A percentile compares a stretch with the other conserved stretches of the same genome.
Evolutionary conservation across 2,113 vertebrate genomes (phyloP).

Genomic region (Furnarius figulus): DNA sequence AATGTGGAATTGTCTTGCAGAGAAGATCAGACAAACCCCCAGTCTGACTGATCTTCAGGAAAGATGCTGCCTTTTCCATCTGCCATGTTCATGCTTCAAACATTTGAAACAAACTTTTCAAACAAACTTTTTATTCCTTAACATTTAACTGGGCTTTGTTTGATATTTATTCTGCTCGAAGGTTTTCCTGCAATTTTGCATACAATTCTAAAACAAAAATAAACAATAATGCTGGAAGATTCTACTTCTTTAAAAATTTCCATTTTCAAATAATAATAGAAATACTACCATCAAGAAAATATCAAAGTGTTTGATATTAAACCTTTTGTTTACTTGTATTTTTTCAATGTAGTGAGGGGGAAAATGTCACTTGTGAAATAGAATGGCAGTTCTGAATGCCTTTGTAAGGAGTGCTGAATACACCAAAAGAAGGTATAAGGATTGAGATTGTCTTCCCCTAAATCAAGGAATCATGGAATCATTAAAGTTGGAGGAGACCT

Average conservation of each 20-base stretch:
- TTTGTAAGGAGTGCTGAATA: neutral
- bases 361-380: neutral
- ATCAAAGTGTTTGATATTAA: neutral
- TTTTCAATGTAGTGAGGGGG: neutral
- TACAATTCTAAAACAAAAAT: neutral
- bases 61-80: neutral
- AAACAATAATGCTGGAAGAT: neutral
- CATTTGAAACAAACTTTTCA: no score
- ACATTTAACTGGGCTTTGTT: neutral
- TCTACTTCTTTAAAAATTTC: neutral
- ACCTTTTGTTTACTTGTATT: neutral
- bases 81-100: neutral
- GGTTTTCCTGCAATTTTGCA: neutral
- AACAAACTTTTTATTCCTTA: neutral
- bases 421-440: neutral
- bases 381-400: neutral
- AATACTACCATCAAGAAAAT: neutral
- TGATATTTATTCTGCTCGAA: neutral
- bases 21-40: slow-evolving; percentile 36
- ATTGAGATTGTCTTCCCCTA: neutral
- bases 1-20: slow-evolving; percentile 21
- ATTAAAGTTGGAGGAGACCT: neutral
- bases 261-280: neutral
- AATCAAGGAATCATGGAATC: neutral
- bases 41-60: slow-evolving; percentile 17